These are phyloP conservation scores for Orthosia gracilis DNA, from an alignment of 2,888 invertebrate genomes.

Conservation along the genomic window DNA sequence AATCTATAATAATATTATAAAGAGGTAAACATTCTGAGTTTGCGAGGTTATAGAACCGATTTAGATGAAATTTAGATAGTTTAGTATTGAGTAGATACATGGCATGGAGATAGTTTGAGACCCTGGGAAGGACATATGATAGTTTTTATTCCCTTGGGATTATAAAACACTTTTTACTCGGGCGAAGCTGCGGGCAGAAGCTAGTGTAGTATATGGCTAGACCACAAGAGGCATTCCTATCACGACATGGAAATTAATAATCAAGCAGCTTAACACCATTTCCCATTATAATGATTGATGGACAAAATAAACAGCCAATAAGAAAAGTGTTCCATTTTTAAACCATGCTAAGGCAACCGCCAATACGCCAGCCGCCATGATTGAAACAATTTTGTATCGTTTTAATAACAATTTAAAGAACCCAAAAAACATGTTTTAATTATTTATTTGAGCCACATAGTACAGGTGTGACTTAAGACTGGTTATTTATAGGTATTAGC, in stretches of 20 bases:
- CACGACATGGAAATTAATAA: constrained; percentile 43
- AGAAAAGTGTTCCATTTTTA: constrained; percentile 63
- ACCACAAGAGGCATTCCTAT: constrained; percentile 22
- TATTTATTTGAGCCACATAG: constrained; percentile 81
- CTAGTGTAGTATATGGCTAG: neutral
- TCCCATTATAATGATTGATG: constrained; percentile 56
- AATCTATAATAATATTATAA: too few species aligned
- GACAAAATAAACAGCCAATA: constrained; percentile 42
- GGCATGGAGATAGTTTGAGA: too few species aligned
- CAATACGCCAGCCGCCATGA: constrained; percentile 60
- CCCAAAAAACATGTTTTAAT: constrained; percentile 81
- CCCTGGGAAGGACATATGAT: too few species aligned
- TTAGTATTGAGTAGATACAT: too few species aligned
- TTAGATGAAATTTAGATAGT: too few species aligned
- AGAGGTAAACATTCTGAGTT: too few species aligned
- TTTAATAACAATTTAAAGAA: constrained; percentile 75
- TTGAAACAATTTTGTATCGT: constrained; percentile 71
- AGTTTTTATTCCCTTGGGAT: too few species aligned
- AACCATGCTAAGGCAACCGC: constrained; percentile 45
- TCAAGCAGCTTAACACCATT: constrained; percentile 30
- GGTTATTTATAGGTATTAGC: constrained; percentile 85
- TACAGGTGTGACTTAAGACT: constrained; percentile 84
- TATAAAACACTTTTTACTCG: too few species aligned
- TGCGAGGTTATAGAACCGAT: too few species aligned
- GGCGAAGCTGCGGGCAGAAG: too few species aligned